Conservation (phyloP, 2,888 invertebrate genomes). For the Thymelicus acteon region DNA sequence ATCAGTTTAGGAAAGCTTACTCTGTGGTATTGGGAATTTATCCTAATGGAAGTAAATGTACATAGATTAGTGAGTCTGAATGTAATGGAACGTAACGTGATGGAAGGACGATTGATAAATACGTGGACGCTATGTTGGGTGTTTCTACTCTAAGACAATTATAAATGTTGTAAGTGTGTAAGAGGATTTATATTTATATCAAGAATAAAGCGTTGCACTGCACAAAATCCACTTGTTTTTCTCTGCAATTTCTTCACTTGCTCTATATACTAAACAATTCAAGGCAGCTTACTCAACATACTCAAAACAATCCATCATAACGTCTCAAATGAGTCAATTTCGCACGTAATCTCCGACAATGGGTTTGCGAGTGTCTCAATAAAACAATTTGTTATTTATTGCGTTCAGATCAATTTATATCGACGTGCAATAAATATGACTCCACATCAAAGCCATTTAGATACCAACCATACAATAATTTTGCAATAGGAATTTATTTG, state of each 20-base stretch:
- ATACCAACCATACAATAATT: not conserved
- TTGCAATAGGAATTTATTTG: too few relatives aligned
- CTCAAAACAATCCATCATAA: conserved; percentile 38
- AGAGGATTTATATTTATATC: too few relatives aligned
- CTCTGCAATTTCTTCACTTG: not conserved
- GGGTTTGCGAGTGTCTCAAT: conserved; percentile 41
- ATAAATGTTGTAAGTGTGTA: too few relatives aligned
- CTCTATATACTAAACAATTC: not conserved
- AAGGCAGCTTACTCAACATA: not conserved
- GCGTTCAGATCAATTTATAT: conserved; percentile 24
- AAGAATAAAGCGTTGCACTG: too few relatives aligned
- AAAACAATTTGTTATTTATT: conserved; percentile 38
- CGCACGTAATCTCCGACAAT: conserved; percentile 43
- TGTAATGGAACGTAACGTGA: too few relatives aligned
- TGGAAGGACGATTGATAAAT: too few relatives aligned
- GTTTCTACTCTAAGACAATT: too few relatives aligned
- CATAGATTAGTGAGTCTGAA: too few relatives aligned
- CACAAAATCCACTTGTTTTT: not conserved
- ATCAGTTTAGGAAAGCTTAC: too few relatives aligned
- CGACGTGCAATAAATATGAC: conserved; percentile 1
- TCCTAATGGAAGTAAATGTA: too few relatives aligned
- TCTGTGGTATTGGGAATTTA: too few relatives aligned
- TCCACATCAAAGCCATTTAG: not conserved
- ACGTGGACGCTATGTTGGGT: too few relatives aligned
- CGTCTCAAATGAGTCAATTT: conserved; percentile 33